Evolutionary conservation across 2,113 vertebrate genomes (phyloP).

Genomic region (rabbit (Oryctolagus cuniculus)): DNA sequence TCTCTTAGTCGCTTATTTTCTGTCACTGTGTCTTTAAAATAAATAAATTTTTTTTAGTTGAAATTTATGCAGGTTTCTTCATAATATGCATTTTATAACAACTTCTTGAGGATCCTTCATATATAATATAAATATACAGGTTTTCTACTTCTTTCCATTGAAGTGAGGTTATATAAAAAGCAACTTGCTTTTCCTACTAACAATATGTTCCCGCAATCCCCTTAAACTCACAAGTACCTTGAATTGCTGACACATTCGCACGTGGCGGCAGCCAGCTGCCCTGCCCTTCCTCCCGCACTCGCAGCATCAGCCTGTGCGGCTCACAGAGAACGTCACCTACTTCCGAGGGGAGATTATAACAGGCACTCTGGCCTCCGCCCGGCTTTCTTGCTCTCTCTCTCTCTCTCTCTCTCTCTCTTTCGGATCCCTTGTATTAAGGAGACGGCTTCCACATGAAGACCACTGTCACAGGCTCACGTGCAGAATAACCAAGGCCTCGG

Average conservation of each 20-base stretch:
- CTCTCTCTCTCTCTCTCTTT: background rate
- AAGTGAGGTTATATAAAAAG: background rate
- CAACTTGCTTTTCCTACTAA: background rate
- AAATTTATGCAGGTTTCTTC: too few species aligned
- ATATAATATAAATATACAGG: background rate
- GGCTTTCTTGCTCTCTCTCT: background rate
- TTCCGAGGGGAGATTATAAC: background rate
- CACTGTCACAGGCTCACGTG: background rate
- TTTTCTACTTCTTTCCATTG: slow-evolving; percentile 19
- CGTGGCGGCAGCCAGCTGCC: background rate
- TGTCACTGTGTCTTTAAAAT: too few species aligned
- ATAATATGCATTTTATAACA: too few species aligned
- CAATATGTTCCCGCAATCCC: slow-evolving; percentile 1
- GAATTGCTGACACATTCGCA: background rate
- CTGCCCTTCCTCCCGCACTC: background rate
- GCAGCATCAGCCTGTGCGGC: background rate
- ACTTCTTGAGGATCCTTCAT: too few species aligned
- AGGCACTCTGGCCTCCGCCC: background rate
- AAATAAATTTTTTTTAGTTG: too few species aligned
- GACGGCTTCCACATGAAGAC: background rate
- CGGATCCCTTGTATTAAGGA: background rate
- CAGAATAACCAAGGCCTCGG: background rate
- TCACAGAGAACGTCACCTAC: background rate
- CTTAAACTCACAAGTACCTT: slow-evolving; percentile 38
- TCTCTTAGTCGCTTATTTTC: too few species aligned